Base-by-base conservation (phyloP, 1,140 invertebrate genomes). In the Sitodiplosis mosellana region DNA sequence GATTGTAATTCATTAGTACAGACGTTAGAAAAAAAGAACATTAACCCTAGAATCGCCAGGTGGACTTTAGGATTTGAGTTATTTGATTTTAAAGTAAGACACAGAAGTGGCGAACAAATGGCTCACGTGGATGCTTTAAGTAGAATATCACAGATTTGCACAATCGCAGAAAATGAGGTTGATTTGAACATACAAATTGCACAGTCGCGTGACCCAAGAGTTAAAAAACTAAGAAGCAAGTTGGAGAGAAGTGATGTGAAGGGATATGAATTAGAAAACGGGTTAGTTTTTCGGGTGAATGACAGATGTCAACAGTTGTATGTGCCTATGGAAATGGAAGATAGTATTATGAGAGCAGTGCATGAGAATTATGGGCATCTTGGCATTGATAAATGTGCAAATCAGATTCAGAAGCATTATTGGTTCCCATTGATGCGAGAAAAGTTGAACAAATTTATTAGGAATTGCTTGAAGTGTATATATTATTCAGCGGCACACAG, bases 11-110 rank as follows among this genome's bases (percentile, higher is more conserved):
- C 64, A 2, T 59, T 69, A 2, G 48, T 53, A 6, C 51, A 59
- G 43, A 68, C 67, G 0, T 48, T 69, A 19, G 43, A 55, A 11
- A 69, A 66, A 33, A 62, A 58, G 52, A 62, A 68, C 14, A 38
- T 67, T 17, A 47, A 56, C 1, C 43, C 57, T 2, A 59, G 53
- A 53, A 56, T 67, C 5, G 58, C 63, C 2, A 51, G 64, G 21
- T 67, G 62, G 33, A 56, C 59, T 19, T 37, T 60, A 27, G 38
- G 54, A 38, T 33, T 53, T 11, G 40, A 51, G 45, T 42, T 47
- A 34, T 53, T 37, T 49, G 46, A 51, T 34, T 53, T 48, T 33
- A 15, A 7, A 12, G 4, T 51, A 21, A 45, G 49, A 45, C 48
- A 51, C 36, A 33, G 42, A 56, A 51, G 49, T 4, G 47, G 52